Evolutionary conservation across 1,140 invertebrate genomes (phyloP).

Genomic region (Megalonaias nervosa): DNA sequence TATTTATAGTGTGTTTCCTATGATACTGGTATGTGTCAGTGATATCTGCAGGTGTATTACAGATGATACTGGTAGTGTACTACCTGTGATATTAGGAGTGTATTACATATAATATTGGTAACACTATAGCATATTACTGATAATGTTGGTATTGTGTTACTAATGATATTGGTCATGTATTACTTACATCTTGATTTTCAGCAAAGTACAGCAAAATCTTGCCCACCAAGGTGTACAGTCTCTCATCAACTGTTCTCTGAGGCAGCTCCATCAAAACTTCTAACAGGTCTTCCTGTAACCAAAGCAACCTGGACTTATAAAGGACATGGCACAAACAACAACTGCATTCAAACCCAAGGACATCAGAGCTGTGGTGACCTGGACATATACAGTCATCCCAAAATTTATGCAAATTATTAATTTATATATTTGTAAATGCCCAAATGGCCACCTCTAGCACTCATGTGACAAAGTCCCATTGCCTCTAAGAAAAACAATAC

Average conservation of each 20-base stretch:
- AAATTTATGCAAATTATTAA: too few relatives aligned
- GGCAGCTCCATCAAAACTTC: conserved; percentile 58
- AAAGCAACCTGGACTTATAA: conserved; percentile 1
- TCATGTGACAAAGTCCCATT: too few relatives aligned
- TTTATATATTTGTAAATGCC: too few relatives aligned
- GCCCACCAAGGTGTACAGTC: conserved; percentile 60
- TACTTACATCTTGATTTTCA: conserved; percentile 59
- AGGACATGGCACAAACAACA: neutral
- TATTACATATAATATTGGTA: neutral
- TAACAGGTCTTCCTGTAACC: conserved; percentile 57
- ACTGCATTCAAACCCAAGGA: too few relatives aligned
- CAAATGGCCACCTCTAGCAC: too few relatives aligned
- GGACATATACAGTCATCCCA: too few relatives aligned
- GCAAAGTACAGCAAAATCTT: conserved; percentile 68
- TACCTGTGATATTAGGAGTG: neutral
- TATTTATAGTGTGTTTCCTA: too few relatives aligned
- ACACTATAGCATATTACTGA: neutral
- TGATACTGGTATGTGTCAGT: too few relatives aligned
- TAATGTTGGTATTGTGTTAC: neutral
- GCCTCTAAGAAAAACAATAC: too few relatives aligned
- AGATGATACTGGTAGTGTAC: neutral
- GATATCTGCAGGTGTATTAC: neutral
- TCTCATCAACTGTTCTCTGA: conserved; percentile 56
- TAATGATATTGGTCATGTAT: neutral
- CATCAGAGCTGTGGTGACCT: too few relatives aligned